Evolutionary conservation across 2,797 vertebrate genomes (phyloP).

Genomic region (Pipistrellus nathusii): DNA sequence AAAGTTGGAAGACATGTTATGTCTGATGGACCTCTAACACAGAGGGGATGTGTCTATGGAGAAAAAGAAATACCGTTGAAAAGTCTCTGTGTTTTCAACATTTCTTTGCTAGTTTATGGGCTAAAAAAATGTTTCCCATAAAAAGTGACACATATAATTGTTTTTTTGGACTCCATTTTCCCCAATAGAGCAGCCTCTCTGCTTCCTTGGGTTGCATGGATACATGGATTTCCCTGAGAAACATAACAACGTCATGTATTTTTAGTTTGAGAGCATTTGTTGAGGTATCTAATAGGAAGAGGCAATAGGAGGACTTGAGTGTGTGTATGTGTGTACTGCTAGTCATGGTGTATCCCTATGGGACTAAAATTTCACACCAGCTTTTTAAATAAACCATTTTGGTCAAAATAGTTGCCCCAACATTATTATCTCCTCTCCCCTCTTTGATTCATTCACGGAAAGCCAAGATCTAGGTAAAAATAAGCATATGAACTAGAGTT

Average conservation of each 20-base stretch:
- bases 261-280: neutral
- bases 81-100: neutral
- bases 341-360: neutral
- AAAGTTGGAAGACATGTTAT: neutral
- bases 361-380: neutral
- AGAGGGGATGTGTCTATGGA: neutral
- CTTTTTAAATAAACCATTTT: neutral
- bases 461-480: neutral
- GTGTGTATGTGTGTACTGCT: too few species aligned
- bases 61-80: neutral
- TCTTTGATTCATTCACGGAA: neutral
- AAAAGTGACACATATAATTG: conserved; percentile 2
- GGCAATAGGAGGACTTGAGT: neutral
- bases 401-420: neutral
- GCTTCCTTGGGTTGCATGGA: neutral
- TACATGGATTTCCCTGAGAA: neutral
- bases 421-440: neutral
- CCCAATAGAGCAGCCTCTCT: neutral
- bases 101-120: neutral
- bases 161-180: neutral
- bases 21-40: neutral
- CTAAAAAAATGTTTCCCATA: conserved; percentile 21
- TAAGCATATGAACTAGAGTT: neutral
- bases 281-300: neutral
- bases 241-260: neutral